Percentiles rank a stretch among this genome's conserved stretches.
phyloP scores from a whole-genome alignment of 2,113 vertebrate genomes.

The Casuarius casuarius region DNA sequence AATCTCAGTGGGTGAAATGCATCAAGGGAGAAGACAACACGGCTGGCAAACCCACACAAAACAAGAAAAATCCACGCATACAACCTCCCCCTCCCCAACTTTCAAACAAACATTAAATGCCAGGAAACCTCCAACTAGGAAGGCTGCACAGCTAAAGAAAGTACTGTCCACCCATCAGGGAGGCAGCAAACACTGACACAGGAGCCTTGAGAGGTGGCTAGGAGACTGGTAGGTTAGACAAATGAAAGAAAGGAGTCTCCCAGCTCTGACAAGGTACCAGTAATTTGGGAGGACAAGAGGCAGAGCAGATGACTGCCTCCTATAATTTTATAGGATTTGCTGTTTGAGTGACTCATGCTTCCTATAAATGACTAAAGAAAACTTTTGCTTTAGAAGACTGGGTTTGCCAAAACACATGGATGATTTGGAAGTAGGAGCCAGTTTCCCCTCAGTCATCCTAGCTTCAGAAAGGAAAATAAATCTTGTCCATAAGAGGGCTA shows the following conservation, averaged over 20 bases:
- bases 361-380: neutral
- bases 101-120: neutral
- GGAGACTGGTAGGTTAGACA: neutral
- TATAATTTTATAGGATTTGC: too few relatives aligned
- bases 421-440: neutral
- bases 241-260: neutral
- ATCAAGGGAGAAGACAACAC: neutral
- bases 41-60: too few relatives aligned
- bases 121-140: neutral
- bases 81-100: neutral
- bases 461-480: neutral
- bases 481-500: neutral
- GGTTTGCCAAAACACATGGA: neutral
- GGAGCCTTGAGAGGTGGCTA: neutral
- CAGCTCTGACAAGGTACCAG: neutral
- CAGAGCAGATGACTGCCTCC: neutral
- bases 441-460: neutral
- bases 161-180: rapidly evolving
- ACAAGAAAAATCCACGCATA: too few relatives aligned
- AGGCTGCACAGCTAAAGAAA: neutral
- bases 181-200: neutral
- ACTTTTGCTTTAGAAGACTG: neutral
- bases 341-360: neutral
- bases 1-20: neutral
- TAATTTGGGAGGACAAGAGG: neutral